Conservation (phyloP, 2,113 vertebrate species). For the Macaca fascicularis region T2T-MFA8v1.1 NC_088385.1:6731001-6731500, state of each 20-base stretch:
- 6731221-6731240: neutral
- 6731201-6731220: neutral
- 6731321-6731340: conserved; percentile 22
- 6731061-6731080: neutral
- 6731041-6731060: conserved; percentile 13
- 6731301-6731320: neutral
- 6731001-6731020: neutral
- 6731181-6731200: neutral
- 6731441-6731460: neutral
- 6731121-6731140: conserved; percentile 92
- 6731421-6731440: neutral
- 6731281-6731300: neutral
- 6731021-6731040: conserved; percentile 33
- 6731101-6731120: conserved; percentile 89
- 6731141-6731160: conserved; percentile 95
- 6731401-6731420: neutral
- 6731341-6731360: conserved; percentile 19
- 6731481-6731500: no score
- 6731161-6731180: conserved; percentile 87
- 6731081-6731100: accelerated
- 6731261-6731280: neutral
- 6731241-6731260: accelerated
- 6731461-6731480: neutral
- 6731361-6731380: neutral
- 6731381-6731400: neutral